Evolutionary conservation across 1,140 invertebrate species (phyloP).

Genomic region (Paracyclopina nana): DNA sequence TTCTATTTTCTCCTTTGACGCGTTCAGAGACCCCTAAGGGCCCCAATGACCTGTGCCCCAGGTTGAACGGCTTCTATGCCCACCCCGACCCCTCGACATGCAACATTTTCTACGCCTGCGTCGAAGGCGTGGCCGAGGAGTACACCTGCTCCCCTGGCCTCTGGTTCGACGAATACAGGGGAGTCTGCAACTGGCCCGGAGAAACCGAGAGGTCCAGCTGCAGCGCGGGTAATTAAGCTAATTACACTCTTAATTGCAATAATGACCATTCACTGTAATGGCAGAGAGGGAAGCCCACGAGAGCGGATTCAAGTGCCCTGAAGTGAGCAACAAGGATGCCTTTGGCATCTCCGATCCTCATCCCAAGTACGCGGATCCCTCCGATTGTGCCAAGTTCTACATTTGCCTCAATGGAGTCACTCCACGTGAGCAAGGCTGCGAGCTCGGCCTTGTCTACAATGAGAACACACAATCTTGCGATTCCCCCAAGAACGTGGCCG

Average conservation of each 20-base stretch:
- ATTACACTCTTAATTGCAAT: not conserved
- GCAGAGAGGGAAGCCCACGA: not conserved
- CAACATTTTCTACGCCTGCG: conserved; percentile 69
- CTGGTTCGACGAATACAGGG: conserved; percentile 64
- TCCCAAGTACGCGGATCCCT: conserved; percentile 66
- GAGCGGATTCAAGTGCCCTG: conserved; percentile 24
- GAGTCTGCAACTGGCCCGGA: conserved; percentile 71
- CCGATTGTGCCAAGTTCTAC: conserved; percentile 71
- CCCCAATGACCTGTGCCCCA: conserved; percentile 36
- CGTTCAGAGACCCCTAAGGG: conserved; percentile 18
- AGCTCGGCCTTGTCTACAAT: conserved; percentile 65
- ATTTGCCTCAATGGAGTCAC: conserved; percentile 68
- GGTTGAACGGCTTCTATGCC: conserved; percentile 66
- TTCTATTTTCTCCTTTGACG: conserved; percentile 9
- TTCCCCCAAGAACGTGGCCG: conserved; percentile 60
- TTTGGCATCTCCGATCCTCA: conserved; percentile 52
- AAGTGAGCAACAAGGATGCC: conserved; percentile 31
- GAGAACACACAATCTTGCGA: conserved; percentile 57
- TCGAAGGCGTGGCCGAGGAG: conserved; percentile 54
- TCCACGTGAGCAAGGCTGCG: conserved; percentile 62
- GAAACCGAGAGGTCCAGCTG: conserved; percentile 51
- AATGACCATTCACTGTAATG: not conserved
- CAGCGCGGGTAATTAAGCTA: conserved; percentile 17
- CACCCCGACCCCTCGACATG: conserved; percentile 57
- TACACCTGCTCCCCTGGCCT: conserved; percentile 61